Evolutionary conservation across 2,888 invertebrate genomes (phyloP), one percentile per base, ranked within the genome.

Genomic region (Cryptus armator): DNA sequence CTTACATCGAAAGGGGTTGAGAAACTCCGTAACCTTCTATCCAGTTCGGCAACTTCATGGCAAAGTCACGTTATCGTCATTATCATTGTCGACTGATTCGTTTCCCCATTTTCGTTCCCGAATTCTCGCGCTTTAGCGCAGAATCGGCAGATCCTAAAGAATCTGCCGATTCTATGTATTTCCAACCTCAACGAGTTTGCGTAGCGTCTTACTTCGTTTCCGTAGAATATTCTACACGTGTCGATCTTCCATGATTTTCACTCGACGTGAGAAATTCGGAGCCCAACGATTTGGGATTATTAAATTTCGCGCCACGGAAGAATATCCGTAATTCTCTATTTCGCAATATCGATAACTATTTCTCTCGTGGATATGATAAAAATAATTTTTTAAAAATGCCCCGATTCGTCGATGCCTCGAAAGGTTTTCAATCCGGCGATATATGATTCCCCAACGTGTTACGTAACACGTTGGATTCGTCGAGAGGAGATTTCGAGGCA

Each of bases 61-160:
- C 72, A 82, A 81, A 90, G 91, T 91, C 91, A 91, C 91, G 91
- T 91, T 88, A 89, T 87, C 85, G 89, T 88, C 91, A 89, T 91
- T 91, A 91, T 91, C 90, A 87, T 89, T 90, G 88, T 88, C 88
- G 88, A 89, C 86, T 88, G 83, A 88, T 88, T 90, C 89, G 89
- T 87, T 88, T 86, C 83, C 86, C 66, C 56, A 64, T 76, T 81
- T 59, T 81, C 64, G 81, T 81, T 37, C 37, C 37, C 37, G 1
- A 37, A 37, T 37, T 37, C 7, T 37, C 37, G 37, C 37, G 5
- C 24, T 24, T 24, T 24, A 24, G 24, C 24, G 24, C 24, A 24
- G 24, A 24, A 24, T 24, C 24, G 24, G 24, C 24, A 24, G 24
- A 24, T 24, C 24, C 37, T 85, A 80, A 89, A 90, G 87, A 87